phyloP scores from a whole-genome alignment of 2,797 vertebrate species.

The Xiphophorus birchmanni region DNA sequence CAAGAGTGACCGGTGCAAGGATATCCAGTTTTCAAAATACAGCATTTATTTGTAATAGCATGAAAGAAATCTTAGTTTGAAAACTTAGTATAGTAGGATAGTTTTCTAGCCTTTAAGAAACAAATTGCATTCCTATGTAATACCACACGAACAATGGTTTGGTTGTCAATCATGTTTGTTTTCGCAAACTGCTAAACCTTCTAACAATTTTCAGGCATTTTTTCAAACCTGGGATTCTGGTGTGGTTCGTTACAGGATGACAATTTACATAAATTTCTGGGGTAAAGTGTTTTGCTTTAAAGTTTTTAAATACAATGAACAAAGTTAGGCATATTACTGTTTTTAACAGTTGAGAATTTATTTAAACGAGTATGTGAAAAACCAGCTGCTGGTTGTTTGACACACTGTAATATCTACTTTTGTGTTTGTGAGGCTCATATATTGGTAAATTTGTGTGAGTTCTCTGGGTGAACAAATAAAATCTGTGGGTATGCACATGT shows the following conservation, averaged over 20 bases:
- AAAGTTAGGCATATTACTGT: slow-evolving; percentile 14
- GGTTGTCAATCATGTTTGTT: not conserved
- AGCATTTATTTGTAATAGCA: not conserved
- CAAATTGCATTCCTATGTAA: no score
- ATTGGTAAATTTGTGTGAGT: not conserved
- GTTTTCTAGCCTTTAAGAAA: no score
- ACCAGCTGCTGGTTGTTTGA: not conserved
- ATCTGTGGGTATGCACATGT: not conserved
- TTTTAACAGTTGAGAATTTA: slow-evolving; percentile 4
- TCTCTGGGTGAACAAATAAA: not conserved
- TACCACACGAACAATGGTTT: not conserved
- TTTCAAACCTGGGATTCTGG: not conserved
- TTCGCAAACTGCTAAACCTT: not conserved
- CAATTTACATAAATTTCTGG: not conserved
- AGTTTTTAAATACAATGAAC: not conserved
- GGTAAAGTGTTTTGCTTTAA: not conserved
- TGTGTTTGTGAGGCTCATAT: not conserved
- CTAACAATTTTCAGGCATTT: not conserved
- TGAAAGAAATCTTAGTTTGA: not conserved
- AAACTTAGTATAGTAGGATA: not conserved
- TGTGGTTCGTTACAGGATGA: not conserved
- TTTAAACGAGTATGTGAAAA: not conserved
- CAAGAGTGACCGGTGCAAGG: not conserved
- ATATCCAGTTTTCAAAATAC: not conserved
- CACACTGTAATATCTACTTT: not conserved